Conservation (phyloP, 2,888 invertebrate genomes). For the Amaurobius ferox region DNA sequence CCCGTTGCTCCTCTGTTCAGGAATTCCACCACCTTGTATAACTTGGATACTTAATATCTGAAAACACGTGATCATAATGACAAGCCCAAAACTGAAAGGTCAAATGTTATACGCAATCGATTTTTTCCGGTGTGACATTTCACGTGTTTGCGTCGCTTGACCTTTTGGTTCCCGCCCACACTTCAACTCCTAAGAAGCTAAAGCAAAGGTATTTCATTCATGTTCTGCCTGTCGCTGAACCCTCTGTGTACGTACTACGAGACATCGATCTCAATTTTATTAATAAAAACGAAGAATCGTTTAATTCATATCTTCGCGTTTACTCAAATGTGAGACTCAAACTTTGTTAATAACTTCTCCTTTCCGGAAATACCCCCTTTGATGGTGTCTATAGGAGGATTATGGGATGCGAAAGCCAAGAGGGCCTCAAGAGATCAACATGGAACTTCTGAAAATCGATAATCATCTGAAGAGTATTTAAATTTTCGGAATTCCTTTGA, state of each 20-base stretch:
- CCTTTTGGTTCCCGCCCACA: conserved; percentile 50
- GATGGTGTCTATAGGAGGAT: too few species aligned
- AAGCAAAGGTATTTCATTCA: conserved; percentile 53
- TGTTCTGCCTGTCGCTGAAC: background rate
- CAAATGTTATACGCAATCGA: conserved; percentile 60
- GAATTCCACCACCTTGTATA: too few species aligned
- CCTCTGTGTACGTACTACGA: conserved; percentile 33
- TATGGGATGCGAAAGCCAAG: too few species aligned
- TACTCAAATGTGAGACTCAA: too few species aligned
- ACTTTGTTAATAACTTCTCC: too few species aligned
- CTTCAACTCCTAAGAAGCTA: conserved; percentile 29
- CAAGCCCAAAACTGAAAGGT: conserved; percentile 58
- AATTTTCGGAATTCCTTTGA: too few species aligned
- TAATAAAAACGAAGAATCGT: conserved; percentile 26
- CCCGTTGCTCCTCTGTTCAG: too few species aligned
- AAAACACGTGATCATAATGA: conserved; percentile 46
- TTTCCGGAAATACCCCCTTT: too few species aligned
- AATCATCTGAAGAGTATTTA: too few species aligned
- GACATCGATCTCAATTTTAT: conserved; percentile 46
- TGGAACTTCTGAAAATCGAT: too few species aligned
- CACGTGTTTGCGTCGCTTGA: conserved; percentile 49
- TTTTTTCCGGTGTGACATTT: conserved; percentile 59
- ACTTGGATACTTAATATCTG: background rate
- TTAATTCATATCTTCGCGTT: background rate
- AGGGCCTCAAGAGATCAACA: too few species aligned